Base-by-base conservation (phyloP, 2,888 invertebrate genomes). In the Tolmerus cingulatus region DNA sequence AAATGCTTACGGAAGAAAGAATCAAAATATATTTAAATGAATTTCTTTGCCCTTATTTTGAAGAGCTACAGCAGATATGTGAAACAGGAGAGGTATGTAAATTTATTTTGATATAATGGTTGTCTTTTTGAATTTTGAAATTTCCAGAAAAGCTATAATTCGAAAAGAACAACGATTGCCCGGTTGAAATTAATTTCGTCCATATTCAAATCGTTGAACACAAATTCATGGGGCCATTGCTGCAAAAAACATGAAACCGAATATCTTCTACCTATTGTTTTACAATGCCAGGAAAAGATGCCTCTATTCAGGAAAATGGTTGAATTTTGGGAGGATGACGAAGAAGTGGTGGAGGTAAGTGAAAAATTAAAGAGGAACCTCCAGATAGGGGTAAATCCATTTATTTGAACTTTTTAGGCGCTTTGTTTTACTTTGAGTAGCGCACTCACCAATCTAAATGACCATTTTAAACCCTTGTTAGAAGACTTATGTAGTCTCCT, bases 391-490 rank as follows among this genome's bases (percentile, higher is more conserved):
- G 5, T 78, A 9, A 37, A 37, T 9, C 4, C 37, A 12, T 40
- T 37, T 14, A 40, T 78, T 37, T 1, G 4, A 1, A 40, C 1
- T 86, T 92, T 92, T 84, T 93, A 97, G 96, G 94, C 96, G 14
- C 93, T 97, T 89, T 96, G 96, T 92, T 94, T 94, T 88, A 93
- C 97, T 82, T 92, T 97, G 87, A 97, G 96, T 91, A 95, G 96
- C 91, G 95, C 95, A 2, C 93, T 97, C 16, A 94, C 95, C 0
- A 95, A 96, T 74, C 92, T 97, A 87, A 93, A 96, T 92, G 95
- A 95, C 88, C 95, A 96, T 88, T 95, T 95, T 90, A 93, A 95
- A 88, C 95, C 96, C 0, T 92, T 97, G 89, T 92, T 96, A 74
- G 94, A 94, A 55, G 95, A 96, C 89, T 94, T 97, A 37, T 94